Evolutionary conservation across 2,888 invertebrate genomes (phyloP).

Genomic region (Clitarchus hookeri): DNA sequence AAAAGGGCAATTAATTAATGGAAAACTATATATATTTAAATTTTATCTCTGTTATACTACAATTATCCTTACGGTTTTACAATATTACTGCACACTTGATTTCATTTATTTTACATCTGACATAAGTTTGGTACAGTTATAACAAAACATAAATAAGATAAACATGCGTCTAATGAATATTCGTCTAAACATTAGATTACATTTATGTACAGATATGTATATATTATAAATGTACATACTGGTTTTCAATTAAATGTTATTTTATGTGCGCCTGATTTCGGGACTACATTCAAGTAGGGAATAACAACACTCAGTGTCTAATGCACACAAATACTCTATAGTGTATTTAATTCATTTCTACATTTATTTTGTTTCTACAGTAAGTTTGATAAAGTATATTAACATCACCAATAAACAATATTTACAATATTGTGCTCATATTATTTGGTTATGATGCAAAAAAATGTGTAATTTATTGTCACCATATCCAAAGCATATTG

Average conservation of each 20-base stretch:
- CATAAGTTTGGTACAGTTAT: neutral
- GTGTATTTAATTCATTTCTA: neutral
- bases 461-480: neutral
- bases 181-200: neutral
- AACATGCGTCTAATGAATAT: neutral
- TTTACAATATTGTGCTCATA: neutral
- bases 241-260: neutral
- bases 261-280: neutral
- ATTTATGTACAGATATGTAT: slow-evolving; percentile 6
- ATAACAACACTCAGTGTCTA: neutral
- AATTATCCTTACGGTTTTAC: neutral
- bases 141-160: neutral
- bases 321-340: neutral
- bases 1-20: neutral
- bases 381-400: neutral
- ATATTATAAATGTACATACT: neutral
- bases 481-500: neutral
- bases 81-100: neutral
- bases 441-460: neutral
- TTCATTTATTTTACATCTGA: neutral
- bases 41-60: neutral
- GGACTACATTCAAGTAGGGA: neutral
- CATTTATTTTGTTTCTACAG: neutral
- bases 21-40: slow-evolving; percentile 14
- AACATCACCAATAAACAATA: neutral